Conservation (phyloP, 2,888 invertebrate species). For the Drosophila barbarae region DNA sequence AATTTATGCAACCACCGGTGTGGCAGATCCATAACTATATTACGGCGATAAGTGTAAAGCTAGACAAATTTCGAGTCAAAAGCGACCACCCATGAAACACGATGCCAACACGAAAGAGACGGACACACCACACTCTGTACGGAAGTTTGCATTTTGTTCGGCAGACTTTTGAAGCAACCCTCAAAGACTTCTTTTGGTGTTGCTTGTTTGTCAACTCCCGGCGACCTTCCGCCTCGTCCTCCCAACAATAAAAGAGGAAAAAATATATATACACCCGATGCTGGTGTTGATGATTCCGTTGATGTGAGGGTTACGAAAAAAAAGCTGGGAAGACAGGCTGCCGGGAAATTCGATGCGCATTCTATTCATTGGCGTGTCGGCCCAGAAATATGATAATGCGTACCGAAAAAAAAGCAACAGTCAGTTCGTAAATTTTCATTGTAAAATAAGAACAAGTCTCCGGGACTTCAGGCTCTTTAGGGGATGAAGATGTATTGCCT, state of each 20-base stretch:
- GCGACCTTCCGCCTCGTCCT: conserved; percentile 40
- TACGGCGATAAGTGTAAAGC: conserved; percentile 57
- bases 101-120: conserved; percentile 28
- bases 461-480: conserved; percentile 42
- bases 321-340: conserved; percentile 46
- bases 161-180: conserved; percentile 54
- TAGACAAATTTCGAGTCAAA: conserved; percentile 67
- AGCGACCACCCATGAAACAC: conserved; percentile 51
- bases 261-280: conserved; percentile 21
- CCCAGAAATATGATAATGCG: conserved; percentile 76
- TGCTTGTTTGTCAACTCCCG: conserved; percentile 78
- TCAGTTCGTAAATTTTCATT: conserved; percentile 73
- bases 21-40: conserved; percentile 65
- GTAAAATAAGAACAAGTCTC: conserved; percentile 59
- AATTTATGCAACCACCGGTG: conserved; percentile 64
- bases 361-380: conserved; percentile 76
- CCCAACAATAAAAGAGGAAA: conserved; percentile 10
- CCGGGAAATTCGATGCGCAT: conserved; percentile 77
- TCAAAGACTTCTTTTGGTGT: conserved; percentile 67
- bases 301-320: conserved; percentile 62
- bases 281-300: conserved; percentile 70
- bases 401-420: conserved; percentile 62
- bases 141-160: conserved; percentile 69
- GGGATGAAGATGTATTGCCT: conserved; percentile 78
- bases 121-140: conserved; percentile 18